phyloP scores from a whole-genome alignment of 2,888 invertebrate species.

The Rotaria sp. region DNA sequence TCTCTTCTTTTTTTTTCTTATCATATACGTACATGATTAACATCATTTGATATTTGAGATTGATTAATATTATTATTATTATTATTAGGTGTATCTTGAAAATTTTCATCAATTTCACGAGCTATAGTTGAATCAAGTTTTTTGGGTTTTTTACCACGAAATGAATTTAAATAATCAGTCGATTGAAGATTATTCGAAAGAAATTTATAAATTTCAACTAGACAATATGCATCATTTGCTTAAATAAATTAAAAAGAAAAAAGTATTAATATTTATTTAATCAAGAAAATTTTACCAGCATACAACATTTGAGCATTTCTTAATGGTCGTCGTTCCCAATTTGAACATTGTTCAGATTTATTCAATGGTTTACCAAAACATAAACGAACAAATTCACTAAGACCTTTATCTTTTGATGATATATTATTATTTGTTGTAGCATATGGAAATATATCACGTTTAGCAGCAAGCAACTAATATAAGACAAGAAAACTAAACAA shows the following conservation, averaged over 20 bases:
- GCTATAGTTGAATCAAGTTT: neutral
- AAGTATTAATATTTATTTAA: neutral
- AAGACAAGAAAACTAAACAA: neutral
- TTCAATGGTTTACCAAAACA: conserved; percentile 37
- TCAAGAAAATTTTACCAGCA: conserved; percentile 7
- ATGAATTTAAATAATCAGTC: neutral
- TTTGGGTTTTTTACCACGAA: neutral
- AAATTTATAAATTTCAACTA: conserved; percentile 36
- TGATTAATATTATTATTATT: neutral
- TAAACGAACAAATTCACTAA: conserved; percentile 39
- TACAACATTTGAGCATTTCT: conserved; percentile 33
- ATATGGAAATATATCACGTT: neutral
- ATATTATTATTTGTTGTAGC: neutral
- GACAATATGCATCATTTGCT: conserved; percentile 37
- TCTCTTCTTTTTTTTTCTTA: neutral
- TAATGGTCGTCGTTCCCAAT: conserved; percentile 40
- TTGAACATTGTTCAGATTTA: conserved; percentile 39
- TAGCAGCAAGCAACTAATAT: neutral
- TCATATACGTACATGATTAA: neutral
- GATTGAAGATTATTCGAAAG: neutral
- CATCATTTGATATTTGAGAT: neutral
- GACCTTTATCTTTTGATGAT: conserved; percentile 28
- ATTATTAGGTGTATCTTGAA: neutral
- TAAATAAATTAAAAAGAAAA: neutral
- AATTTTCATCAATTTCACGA: conserved; percentile 6